Conservation (phyloP, 1,140 invertebrate species). For the Orchesella cincta region DNA sequence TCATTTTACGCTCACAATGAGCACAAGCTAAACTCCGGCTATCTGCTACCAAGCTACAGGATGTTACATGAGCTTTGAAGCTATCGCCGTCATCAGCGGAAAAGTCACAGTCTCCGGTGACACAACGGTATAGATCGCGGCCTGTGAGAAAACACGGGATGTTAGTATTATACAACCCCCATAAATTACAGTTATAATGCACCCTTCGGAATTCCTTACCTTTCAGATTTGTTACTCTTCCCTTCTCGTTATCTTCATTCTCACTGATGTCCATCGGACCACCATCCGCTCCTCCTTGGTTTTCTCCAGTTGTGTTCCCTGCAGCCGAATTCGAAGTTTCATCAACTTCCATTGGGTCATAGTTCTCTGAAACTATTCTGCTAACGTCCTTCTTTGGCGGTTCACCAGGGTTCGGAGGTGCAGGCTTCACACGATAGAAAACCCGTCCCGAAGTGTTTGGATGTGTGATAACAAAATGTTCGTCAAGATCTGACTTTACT, state of each 20-base stretch:
- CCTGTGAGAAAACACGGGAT: slow-evolving; percentile 50
- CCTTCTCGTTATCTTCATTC: slow-evolving; percentile 15
- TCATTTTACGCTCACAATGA: slow-evolving; percentile 59
- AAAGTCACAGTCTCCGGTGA: slow-evolving; percentile 56
- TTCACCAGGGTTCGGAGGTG: no score
- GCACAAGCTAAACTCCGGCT: slow-evolving; percentile 56
- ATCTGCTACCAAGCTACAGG: slow-evolving; percentile 54
- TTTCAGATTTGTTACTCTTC: not conserved
- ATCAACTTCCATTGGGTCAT: no score
- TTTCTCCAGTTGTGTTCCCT: no score
- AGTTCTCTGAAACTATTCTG: no score
- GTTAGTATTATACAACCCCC: slow-evolving; percentile 50
- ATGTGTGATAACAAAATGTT: slow-evolving; percentile 58
- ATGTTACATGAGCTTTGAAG: slow-evolving; percentile 60
- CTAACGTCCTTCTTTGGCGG: no score
- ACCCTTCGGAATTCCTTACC: not conserved
- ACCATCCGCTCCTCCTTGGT: not conserved
- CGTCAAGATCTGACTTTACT: slow-evolving; percentile 56
- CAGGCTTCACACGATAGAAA: slow-evolving; percentile 54
- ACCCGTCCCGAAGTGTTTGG: slow-evolving; percentile 57
- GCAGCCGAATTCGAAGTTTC: no score
- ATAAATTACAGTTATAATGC: slow-evolving; percentile 45
- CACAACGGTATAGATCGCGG: slow-evolving; percentile 60
- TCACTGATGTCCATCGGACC: not conserved
- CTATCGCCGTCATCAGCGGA: slow-evolving; percentile 49